These are phyloP conservation scores for Cheilosia scutellata DNA, from an alignment of 2,888 invertebrate genomes.

Conservation along the genomic window DNA sequence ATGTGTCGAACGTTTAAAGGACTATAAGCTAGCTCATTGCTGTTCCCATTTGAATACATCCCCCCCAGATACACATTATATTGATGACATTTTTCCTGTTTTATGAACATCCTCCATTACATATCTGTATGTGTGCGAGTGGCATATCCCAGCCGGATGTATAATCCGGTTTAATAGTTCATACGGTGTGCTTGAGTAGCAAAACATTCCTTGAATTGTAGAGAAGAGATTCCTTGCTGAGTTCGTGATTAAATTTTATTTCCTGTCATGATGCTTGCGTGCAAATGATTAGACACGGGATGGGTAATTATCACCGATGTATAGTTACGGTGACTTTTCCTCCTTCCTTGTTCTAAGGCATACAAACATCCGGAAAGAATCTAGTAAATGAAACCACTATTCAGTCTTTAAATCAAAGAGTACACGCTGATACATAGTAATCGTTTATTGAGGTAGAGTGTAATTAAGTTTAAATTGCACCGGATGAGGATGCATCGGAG, in stretches of 20 bases:
- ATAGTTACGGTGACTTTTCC: not conserved
- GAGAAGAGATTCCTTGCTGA: constrained; percentile 37
- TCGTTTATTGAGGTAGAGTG: constrained; percentile 50
- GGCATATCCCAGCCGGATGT: constrained; percentile 21
- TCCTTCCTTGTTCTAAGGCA: constrained; percentile 22
- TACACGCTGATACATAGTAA: constrained; percentile 25
- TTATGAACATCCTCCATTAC: constrained; percentile 1
- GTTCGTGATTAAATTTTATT: constrained; percentile 55
- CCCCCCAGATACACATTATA: not conserved
- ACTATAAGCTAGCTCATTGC: not conserved
- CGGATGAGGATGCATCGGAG: constrained; percentile 41
- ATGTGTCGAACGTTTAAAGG: constrained; percentile 12
- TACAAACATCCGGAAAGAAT: constrained; percentile 35
- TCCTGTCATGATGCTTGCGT: constrained; percentile 54
- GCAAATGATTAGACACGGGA: constrained; percentile 38
- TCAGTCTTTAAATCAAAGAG: constrained; percentile 15
- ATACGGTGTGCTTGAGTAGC: not conserved
- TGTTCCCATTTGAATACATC: constrained; percentile 19
- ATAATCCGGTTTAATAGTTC: constrained; percentile 33
- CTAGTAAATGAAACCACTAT: not conserved
- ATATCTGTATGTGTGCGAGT: not conserved
- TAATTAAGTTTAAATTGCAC: constrained; percentile 65
- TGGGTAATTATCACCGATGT: constrained; percentile 47
- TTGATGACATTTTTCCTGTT: constrained; percentile 25
- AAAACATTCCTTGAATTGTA: constrained; percentile 27